phyloP scores from a whole-genome alignment of 2,888 invertebrate species.

The Epistrophe eligans region DNA sequence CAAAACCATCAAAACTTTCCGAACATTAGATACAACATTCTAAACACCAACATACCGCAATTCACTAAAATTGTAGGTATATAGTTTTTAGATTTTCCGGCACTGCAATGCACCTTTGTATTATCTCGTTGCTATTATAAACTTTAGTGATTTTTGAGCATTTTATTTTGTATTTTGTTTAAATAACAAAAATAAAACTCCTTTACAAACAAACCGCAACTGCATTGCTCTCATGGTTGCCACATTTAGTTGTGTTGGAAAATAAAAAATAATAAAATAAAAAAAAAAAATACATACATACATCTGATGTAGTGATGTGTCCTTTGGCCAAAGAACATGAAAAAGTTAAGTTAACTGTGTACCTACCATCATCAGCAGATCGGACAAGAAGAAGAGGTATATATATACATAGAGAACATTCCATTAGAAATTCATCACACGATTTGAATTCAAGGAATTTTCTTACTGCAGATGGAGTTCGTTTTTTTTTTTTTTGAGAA shows the following conservation, averaged over 20 bases:
- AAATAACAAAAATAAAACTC: not conserved
- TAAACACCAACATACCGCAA: slow-evolving; percentile 6
- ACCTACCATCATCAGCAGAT: not conserved
- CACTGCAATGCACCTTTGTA: slow-evolving; percentile 25
- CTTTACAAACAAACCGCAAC: slow-evolving; percentile 4
- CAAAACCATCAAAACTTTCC: slow-evolving; percentile 11
- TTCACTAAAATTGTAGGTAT: not conserved
- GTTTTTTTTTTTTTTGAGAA: slow-evolving; percentile 21
- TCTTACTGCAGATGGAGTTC: slow-evolving; percentile 69
- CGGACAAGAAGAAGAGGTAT: not conserved
- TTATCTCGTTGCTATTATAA: not conserved
- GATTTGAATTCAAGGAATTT: slow-evolving; percentile 71
- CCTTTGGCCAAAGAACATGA: slow-evolving; percentile 53
- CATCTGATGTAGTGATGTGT: slow-evolving; percentile 40
- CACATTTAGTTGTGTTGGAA: slow-evolving; percentile 12
- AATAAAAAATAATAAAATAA: not conserved
- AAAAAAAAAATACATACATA: not conserved
- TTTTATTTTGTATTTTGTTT: not conserved
- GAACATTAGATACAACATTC: not conserved
- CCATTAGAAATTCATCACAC: slow-evolving; percentile 74
- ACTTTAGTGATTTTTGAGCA: slow-evolving; percentile 11
- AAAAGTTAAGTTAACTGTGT: slow-evolving; percentile 34
- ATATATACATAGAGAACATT: slow-evolving; percentile 3
- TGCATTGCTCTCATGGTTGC: slow-evolving; percentile 10
- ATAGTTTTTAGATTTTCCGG: not conserved